A percentile compares a stretch with the other conserved stretches of the same genome.
Conservation (phyloP, 1,140 invertebrate genomes). For the Caligus rogercresseyi region DNA sequence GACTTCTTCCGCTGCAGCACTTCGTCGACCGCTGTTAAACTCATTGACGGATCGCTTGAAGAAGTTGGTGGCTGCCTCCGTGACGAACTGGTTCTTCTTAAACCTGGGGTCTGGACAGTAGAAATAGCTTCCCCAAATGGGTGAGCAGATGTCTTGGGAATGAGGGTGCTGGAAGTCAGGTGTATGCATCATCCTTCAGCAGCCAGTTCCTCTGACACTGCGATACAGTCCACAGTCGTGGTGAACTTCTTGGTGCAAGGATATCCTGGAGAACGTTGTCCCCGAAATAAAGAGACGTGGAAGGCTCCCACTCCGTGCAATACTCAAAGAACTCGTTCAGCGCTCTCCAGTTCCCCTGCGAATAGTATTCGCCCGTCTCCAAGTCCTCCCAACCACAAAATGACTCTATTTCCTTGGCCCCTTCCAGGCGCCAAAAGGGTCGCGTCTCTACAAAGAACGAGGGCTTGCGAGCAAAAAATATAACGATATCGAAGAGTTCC, state of each 20-base stretch:
- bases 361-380: constrained; percentile 23
- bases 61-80: background rate
- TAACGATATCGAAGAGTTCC: constrained; percentile 29
- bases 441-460: constrained; percentile 29
- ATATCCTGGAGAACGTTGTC: constrained; percentile 19
- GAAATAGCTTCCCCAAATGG: constrained; percentile 18
- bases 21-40: background rate
- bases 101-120: constrained; percentile 12
- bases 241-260: constrained; percentile 16
- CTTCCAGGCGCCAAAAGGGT: constrained; percentile 26
- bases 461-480: constrained; percentile 30
- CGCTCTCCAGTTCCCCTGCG: constrained; percentile 27
- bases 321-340: constrained; percentile 18
- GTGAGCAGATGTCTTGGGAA: background rate
- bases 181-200: constrained; percentile 9
- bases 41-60: background rate
- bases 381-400: constrained; percentile 23
- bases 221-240: constrained; percentile 9
- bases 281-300: constrained; percentile 16
- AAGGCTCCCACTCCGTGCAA: constrained; percentile 17
- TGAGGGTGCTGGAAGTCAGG: background rate
- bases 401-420: constrained; percentile 22
- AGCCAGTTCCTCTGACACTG: constrained; percentile 12
- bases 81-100: background rate
- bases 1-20: constrained; percentile 5